These are phyloP conservation scores for Ecliptopera silaceata DNA, from an alignment of 2,888 invertebrate genomes.

Conservation along the genomic window DNA sequence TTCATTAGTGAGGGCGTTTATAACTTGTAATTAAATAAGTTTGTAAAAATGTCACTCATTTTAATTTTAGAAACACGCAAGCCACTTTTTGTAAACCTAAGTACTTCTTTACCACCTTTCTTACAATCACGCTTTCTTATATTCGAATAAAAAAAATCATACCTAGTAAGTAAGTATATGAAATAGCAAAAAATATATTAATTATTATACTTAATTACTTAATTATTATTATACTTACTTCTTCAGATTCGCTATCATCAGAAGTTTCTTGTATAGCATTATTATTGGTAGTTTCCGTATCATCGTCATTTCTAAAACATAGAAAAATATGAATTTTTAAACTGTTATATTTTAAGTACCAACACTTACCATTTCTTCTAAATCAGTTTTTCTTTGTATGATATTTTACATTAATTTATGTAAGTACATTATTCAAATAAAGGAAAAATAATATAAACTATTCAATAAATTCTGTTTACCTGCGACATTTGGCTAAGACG, in stretches of 20 bases:
- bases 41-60: not conserved
- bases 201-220: too few relatives aligned
- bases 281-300: slow-evolving; percentile 32
- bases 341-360: too few relatives aligned
- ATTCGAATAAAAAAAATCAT: too few relatives aligned
- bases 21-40: slow-evolving; percentile 2
- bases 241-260: slow-evolving; percentile 62
- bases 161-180: too few relatives aligned
- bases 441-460: not conserved
- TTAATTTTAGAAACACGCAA: slow-evolving; percentile 12
- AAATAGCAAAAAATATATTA: too few relatives aligned
- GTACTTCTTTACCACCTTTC: too few relatives aligned
- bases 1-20: slow-evolving; percentile 1
- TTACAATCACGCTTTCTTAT: too few relatives aligned
- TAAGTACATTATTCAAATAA: too few relatives aligned
- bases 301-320: slow-evolving; percentile 44
- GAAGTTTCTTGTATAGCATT: slow-evolving; percentile 51
- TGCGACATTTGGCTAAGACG: slow-evolving; percentile 60
- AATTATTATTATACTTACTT: slow-evolving; percentile 53
- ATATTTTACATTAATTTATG: too few relatives aligned
- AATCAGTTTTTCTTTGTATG: too few relatives aligned
- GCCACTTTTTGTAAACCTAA: not conserved
- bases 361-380: too few relatives aligned
- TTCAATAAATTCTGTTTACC: slow-evolving; percentile 41
- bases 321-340: not conserved